These are phyloP conservation scores for Dasypogon diadema DNA, from an alignment of 2,888 invertebrate genomes.

Conservation along the genomic window DNA sequence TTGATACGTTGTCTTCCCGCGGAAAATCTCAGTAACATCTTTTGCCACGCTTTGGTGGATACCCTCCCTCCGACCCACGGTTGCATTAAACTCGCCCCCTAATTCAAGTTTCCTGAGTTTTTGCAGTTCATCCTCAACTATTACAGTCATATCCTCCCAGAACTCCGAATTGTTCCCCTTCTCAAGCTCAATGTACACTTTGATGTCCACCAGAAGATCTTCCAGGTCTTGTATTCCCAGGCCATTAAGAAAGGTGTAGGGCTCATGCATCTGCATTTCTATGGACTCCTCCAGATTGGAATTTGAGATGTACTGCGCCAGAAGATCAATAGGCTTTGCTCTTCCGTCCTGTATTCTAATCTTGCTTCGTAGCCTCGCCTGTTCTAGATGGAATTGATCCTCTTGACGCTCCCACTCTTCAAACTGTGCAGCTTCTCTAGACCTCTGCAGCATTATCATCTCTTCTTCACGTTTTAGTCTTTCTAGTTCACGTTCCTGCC, in stretches of 20 bases:
- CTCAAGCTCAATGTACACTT: conserved; percentile 93
- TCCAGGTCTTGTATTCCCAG: conserved; percentile 91
- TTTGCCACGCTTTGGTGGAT: conserved; percentile 93
- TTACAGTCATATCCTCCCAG: conserved; percentile 96
- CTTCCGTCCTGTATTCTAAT: conserved; percentile 97
- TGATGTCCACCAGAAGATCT: conserved; percentile 96
- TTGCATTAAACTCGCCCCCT: conserved; percentile 72
- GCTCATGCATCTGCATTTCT: conserved; percentile 99
- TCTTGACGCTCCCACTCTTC: conserved; percentile 96
- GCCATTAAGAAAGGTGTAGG: conserved; percentile 94
- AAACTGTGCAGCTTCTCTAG: conserved; percentile 91
- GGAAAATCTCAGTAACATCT: conserved; percentile 91
- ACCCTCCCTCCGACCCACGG: conserved; percentile 70
- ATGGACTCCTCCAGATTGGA: conserved; percentile 91
- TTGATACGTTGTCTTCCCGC: conserved; percentile 91
- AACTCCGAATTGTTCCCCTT: conserved; percentile 88
- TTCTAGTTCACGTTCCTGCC: conserved; percentile 89
- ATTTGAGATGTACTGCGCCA: conserved; percentile 95
- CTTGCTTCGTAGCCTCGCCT: conserved; percentile 91
- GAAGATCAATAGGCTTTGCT: conserved; percentile 97
- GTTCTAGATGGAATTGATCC: conserved; percentile 97
- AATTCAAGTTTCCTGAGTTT: conserved; percentile 83
- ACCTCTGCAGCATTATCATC: conserved; percentile 84
- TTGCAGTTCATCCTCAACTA: conserved; percentile 92
- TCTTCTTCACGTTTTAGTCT: conserved; percentile 85